Conservation (phyloP, 2,888 invertebrate species). For the Gymnocheta viridis region DNA sequence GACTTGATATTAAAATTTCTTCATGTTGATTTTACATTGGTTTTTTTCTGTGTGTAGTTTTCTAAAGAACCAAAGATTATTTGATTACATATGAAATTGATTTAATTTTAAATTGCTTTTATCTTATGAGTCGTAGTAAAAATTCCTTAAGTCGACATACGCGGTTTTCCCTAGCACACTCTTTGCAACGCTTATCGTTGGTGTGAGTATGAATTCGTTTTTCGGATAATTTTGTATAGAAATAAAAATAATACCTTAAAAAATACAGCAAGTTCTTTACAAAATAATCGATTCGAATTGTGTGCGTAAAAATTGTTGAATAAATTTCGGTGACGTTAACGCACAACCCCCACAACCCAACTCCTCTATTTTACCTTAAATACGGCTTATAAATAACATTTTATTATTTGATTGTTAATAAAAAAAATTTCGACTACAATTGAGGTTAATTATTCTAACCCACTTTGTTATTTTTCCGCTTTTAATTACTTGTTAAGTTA, state of each 20-base stretch:
- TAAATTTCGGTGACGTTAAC: not conserved
- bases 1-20: no score
- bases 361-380: constrained; percentile 7
- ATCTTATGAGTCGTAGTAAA: no score
- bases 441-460: constrained; percentile 52
- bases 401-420: constrained; percentile 15
- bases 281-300: constrained; percentile 35
- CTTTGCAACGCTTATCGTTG: no score
- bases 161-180: no score
- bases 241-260: not conserved
- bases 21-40: no score
- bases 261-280: not conserved
- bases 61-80: no score
- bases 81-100: no score
- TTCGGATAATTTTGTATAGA: not conserved
- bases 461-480: not conserved
- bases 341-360: no score
- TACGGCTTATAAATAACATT: not conserved
- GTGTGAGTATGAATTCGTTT: not conserved
- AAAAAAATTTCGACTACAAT: constrained; percentile 7
- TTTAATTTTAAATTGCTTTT: no score
- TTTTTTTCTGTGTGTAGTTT: no score
- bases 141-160: no score
- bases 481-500: not conserved
- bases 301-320: constrained; percentile 16